A percentile compares a stretch with the other conserved stretches of the same genome.
Conservation (phyloP, 1,140 invertebrate species). For the Galendromus occidentalis region DNA sequence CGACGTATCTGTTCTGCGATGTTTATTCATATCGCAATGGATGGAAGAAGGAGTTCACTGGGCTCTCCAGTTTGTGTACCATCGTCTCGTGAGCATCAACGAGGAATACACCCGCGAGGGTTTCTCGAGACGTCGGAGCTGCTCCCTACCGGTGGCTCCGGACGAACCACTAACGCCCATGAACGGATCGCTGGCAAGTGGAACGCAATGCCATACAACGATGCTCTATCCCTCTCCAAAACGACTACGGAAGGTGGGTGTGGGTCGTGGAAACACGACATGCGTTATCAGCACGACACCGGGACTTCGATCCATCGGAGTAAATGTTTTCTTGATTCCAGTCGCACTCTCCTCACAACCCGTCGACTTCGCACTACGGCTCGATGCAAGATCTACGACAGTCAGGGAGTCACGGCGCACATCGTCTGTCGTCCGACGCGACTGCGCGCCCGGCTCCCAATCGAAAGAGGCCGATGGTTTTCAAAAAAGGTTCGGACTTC, state of each 20-base stretch:
- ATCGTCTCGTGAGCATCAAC: background rate
- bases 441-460: no score
- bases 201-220: background rate
- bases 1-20: constrained; percentile 82
- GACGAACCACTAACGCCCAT: background rate
- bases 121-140: background rate
- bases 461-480: background rate
- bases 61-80: constrained; percentile 79
- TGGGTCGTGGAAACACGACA: no score
- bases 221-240: background rate
- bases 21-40: constrained; percentile 93
- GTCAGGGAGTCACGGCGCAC: background rate
- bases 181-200: background rate
- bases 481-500: constrained; percentile 37
- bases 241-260: background rate
- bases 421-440: no score
- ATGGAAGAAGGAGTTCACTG: constrained; percentile 91
- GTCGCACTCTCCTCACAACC: background rate
- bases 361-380: constrained; percentile 7
- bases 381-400: constrained; percentile 2
- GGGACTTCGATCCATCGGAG: background rate
- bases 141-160: background rate
- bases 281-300: no score
- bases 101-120: constrained; percentile 2
- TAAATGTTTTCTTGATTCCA: background rate